Conservation (phyloP, 2,113 vertebrate genomes). For the Oxyruncus cristatus region DNA sequence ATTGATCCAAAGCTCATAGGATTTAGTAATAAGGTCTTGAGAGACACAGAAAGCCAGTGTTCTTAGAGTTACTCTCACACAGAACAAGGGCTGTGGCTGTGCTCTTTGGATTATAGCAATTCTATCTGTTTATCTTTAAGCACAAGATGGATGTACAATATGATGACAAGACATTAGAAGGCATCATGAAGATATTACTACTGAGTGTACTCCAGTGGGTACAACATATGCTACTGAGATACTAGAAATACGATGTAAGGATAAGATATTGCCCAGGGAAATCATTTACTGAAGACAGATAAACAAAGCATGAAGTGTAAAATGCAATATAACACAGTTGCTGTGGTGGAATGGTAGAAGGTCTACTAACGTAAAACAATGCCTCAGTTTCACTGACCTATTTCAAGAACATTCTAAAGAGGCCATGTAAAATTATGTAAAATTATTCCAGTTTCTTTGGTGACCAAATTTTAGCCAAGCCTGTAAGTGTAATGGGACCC, state of each 20-base stretch:
- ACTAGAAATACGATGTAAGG: slow-evolving; percentile 42
- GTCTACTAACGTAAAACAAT: background rate
- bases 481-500: background rate
- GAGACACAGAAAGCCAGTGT: background rate
- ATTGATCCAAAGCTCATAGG: background rate
- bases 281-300: slow-evolving; percentile 53
- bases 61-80: background rate
- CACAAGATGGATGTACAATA: slow-evolving; percentile 25
- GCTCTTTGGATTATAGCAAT: slow-evolving; percentile 5
- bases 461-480: background rate
- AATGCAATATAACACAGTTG: background rate
- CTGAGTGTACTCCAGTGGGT: slow-evolving; percentile 1
- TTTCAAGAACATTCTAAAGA: background rate
- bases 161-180: slow-evolving; percentile 40
- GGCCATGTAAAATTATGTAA: background rate
- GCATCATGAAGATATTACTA: slow-evolving; percentile 57
- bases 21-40: slow-evolving; percentile 4
- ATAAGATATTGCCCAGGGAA: slow-evolving; percentile 62
- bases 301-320: slow-evolving; percentile 52
- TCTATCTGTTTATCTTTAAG: slow-evolving; percentile 50
- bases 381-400: background rate
- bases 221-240: slow-evolving; percentile 41
- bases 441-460: background rate
- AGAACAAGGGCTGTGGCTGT: background rate
- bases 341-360: background rate